Evolutionary conservation across 2,113 vertebrate genomes (phyloP).

Genomic region (Anser cygnoides): DNA sequence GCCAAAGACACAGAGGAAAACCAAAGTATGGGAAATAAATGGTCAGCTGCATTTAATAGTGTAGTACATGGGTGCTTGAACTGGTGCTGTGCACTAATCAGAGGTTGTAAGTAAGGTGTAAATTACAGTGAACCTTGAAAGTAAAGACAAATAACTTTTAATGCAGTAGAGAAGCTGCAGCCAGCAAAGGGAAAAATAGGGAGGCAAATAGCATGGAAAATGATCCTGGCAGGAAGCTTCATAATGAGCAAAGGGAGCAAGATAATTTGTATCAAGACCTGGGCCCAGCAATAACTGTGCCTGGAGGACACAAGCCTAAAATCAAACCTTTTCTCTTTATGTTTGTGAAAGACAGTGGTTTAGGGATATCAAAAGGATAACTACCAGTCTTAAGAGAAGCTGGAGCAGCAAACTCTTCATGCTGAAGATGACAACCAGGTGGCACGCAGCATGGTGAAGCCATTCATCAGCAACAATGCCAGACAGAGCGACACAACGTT

Average conservation of each 20-base stretch:
- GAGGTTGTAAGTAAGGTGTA: not conserved
- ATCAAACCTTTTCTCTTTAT: not conserved
- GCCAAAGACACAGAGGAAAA: not conserved
- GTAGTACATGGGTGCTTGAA: not conserved
- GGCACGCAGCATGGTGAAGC: accelerated
- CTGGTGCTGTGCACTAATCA: accelerated
- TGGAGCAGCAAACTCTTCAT: not conserved
- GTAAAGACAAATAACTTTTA: not conserved
- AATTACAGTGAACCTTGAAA: not conserved
- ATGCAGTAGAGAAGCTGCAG: not conserved
- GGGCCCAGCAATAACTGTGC: not conserved
- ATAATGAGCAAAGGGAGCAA: not conserved
- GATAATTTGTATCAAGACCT: not conserved
- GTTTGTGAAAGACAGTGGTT: not conserved
- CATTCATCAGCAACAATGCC: accelerated
- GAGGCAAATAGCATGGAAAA: not conserved
- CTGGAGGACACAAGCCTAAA: not conserved
- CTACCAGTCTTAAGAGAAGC: not conserved
- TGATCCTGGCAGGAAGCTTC: not conserved
- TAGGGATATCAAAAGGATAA: not conserved
- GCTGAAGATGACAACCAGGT: not conserved
- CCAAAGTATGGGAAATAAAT: not conserved
- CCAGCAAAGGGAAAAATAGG: not conserved
- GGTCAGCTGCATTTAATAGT: accelerated
- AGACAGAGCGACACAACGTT: accelerated